Conservation (phyloP, 2,113 vertebrate species). For the Rhinolophus sinicus region DNA sequence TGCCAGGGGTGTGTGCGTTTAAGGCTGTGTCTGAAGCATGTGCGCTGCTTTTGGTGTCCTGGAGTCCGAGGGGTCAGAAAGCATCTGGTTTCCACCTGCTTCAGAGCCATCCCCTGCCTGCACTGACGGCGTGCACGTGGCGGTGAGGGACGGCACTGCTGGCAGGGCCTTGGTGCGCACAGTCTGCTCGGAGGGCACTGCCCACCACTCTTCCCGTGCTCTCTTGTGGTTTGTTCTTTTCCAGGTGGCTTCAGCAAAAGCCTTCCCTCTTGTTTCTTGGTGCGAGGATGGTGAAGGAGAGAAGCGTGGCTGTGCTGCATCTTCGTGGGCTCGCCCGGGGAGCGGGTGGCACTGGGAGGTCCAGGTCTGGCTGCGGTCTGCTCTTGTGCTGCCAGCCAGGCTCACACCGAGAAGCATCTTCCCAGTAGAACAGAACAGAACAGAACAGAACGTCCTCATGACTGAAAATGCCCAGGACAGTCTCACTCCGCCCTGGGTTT, state of each 20-base stretch:
- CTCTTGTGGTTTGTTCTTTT: neutral
- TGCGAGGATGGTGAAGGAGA: neutral
- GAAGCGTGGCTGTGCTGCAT: fast-evolving
- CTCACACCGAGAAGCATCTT: fast-evolving
- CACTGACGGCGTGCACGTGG: neutral
- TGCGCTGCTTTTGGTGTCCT: neutral
- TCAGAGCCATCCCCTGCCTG: neutral
- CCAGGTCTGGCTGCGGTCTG: neutral
- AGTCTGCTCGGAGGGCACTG: neutral
- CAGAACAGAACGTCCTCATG: neutral
- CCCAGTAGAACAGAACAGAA: neutral
- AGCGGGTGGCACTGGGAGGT: fast-evolving
- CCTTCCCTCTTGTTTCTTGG: neutral
- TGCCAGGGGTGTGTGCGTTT: fast-evolving
- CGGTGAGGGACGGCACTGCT: neutral
- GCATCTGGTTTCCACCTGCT: neutral
- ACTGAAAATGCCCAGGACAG: neutral
- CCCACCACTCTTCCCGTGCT: neutral
- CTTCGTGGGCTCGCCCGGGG: neutral
- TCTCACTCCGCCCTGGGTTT: neutral
- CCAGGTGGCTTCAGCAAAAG: neutral
- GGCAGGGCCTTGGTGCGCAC: neutral
- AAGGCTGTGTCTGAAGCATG: neutral
- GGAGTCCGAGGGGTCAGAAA: neutral
- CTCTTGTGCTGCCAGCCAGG: neutral